Evolutionary conservation across 2,113 vertebrate species (phyloP).

Genomic region (Ibidorhyncha struthersii): DNA sequence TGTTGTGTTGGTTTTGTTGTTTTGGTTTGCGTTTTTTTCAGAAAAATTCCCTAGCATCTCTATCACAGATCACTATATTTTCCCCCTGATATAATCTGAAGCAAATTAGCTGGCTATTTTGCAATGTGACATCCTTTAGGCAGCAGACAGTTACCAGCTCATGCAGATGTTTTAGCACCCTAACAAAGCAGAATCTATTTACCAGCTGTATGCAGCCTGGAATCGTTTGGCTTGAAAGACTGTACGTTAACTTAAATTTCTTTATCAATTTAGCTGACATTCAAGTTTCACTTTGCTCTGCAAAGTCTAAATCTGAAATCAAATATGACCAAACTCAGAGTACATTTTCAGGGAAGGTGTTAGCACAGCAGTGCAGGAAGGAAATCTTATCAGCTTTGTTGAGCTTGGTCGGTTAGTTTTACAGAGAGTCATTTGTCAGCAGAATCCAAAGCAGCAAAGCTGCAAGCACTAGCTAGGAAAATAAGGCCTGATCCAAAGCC

Average conservation of each 20-base stretch:
- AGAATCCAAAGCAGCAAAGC: slow-evolving; percentile 8
- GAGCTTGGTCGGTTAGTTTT: slow-evolving; percentile 14
- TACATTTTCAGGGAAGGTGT: neutral
- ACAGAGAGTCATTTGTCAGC: neutral
- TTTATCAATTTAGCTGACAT: neutral
- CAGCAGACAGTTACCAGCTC: neutral
- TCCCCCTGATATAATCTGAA: neutral
- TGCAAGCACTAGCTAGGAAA: neutral
- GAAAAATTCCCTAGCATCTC: neutral
- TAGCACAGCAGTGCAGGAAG: slow-evolving; percentile 31
- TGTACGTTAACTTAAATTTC: neutral
- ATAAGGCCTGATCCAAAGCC: slow-evolving; percentile 5
- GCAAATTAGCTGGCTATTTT: neutral
- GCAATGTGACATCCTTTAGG: neutral
- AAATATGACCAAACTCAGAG: neutral
- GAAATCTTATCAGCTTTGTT: slow-evolving; percentile 46
- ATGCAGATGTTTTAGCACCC: neutral
- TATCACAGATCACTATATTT: neutral
- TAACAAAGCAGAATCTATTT: neutral
- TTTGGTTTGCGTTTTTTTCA: neutral
- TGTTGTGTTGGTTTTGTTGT: neutral
- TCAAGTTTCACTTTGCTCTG: neutral
- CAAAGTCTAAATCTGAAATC: neutral
- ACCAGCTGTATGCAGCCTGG: neutral
- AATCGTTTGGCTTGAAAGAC: neutral